These are phyloP conservation scores for Condylura cristata DNA, from an alignment of 2,113 vertebrate species.

Conservation along the genomic window DNA sequence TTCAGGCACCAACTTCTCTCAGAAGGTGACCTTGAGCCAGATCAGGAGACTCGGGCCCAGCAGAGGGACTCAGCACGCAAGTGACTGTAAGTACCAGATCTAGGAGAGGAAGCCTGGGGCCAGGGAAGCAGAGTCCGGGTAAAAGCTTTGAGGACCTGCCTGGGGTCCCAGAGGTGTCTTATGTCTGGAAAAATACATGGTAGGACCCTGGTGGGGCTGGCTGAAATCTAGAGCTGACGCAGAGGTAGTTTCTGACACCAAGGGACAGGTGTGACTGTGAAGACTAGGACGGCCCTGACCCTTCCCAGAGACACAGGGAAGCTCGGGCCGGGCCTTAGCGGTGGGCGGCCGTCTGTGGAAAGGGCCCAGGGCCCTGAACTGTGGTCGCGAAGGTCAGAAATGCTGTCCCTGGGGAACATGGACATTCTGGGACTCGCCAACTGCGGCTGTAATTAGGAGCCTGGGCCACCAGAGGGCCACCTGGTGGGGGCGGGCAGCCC, in stretches of 20 bases:
- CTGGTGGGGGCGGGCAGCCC: neutral
- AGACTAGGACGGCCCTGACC: neutral
- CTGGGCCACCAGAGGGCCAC: neutral
- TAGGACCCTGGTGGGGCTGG: neutral
- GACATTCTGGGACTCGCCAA: neutral
- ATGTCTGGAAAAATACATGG: neutral
- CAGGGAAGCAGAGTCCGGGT: neutral
- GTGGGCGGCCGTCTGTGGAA: neutral
- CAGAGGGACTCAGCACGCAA: neutral
- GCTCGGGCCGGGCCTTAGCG: neutral
- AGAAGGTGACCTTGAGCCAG: neutral
- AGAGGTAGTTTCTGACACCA: neutral
- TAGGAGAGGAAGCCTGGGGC: neutral
- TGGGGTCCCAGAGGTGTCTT: neutral
- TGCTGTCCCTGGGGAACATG: neutral
- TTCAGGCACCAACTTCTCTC: neutral
- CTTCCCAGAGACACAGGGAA: neutral
- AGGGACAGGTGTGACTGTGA: neutral
- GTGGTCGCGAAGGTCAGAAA: neutral
- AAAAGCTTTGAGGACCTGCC: neutral
- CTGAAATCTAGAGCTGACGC: neutral
- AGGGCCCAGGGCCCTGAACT: neutral
- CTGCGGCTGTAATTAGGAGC: neutral
- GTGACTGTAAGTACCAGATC: neutral
- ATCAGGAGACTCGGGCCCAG: neutral